These are phyloP conservation scores for Cephus cinctus DNA, from an alignment of 1,140 invertebrate species.

Conservation along the genomic window DNA sequence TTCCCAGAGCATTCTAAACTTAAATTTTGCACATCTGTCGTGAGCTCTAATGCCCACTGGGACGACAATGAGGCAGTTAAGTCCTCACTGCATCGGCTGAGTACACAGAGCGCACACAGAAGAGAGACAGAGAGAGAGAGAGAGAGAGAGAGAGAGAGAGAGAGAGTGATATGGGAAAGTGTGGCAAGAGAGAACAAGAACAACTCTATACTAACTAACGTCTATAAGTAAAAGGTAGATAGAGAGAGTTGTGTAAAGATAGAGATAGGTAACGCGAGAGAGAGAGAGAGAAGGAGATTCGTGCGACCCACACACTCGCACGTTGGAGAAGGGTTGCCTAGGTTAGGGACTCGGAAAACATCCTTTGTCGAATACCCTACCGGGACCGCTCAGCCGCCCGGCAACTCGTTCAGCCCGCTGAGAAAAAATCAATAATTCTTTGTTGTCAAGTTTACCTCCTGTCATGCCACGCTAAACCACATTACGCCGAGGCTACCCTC, in stretches of 20 bases:
- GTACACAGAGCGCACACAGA: slow-evolving; percentile 36
- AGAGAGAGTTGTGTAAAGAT: too few relatives aligned
- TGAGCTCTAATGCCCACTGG: slow-evolving; percentile 38
- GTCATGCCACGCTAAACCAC: slow-evolving; percentile 44
- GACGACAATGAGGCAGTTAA: slow-evolving; percentile 50
- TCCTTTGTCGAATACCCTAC: slow-evolving; percentile 55
- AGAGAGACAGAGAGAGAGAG: slow-evolving; percentile 23
- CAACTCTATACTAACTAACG: too few relatives aligned
- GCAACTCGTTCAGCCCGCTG: slow-evolving; percentile 51
- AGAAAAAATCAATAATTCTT: slow-evolving; percentile 55
- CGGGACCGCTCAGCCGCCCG: slow-evolving; percentile 49
- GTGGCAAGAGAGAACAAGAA: slow-evolving; percentile 26
- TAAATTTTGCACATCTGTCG: slow-evolving; percentile 52
- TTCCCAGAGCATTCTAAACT: slow-evolving; percentile 28
- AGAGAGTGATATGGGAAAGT: slow-evolving; percentile 22
- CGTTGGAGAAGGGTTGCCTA: slow-evolving; percentile 53
- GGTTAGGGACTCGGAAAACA: slow-evolving; percentile 56
- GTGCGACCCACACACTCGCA: slow-evolving; percentile 21
- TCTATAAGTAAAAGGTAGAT: too few relatives aligned
- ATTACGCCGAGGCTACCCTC: slow-evolving; percentile 40
- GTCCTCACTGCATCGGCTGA: slow-evolving; percentile 46
- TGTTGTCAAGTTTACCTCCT: slow-evolving; percentile 53
- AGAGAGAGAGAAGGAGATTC: slow-evolving; percentile 8
- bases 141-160: slow-evolving; percentile 23
- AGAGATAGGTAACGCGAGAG: too few relatives aligned